Base-by-base conservation (phyloP, 2,113 vertebrate genomes). In the Myrmecophaga tridactyla region DNA sequence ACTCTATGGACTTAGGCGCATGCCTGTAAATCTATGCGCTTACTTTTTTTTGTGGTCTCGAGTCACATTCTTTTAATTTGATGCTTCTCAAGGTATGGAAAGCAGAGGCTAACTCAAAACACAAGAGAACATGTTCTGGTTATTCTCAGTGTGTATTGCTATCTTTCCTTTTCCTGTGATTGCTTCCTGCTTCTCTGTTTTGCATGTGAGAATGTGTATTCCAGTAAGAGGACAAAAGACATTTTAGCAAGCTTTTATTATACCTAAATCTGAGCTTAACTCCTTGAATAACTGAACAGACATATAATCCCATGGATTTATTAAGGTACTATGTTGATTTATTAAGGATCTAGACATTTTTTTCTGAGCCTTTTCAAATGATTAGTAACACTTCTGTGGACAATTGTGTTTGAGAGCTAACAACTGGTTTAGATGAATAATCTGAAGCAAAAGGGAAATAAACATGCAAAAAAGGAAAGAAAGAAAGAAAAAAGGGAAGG, bases 31-130 rank as follows among this genome's bases (percentile, higher is more conserved):
- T 83, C 83, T 72, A 27, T 56, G 87, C 46, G 56, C 77, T 88
- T 96, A 27, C 94, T 89, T 90, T 92, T 92, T 85, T 96, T 94
- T 92, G 92, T 83, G 94, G 80, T 84, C 89, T 96, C 86, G 46
- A 96, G 94, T 96, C 97, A 96, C 96, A 96, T 96, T 96, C 72
- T 90, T 86, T 93, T 69, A 14, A 15, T 48, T 46, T 95, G 96
- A 92, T 96, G 72, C 80, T 96, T 92, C 86, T 97, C 96, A 96
- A 96, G 95, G 90, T 94, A 97, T 89, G 96, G 98, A 96, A 93
- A 96, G 86, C 62, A 80, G 77, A 97, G 95, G 86, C 63, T 94
- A 96, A 93, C 73, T n/a, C 20, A 94, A 98, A 96, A 94, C 83
- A 94, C 95, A 87, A 77, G 97, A 94, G 91, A 84, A 89, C 15